Evolutionary conservation across 2,888 invertebrate species (phyloP).

Genomic region (Acronicta aceris): DNA sequence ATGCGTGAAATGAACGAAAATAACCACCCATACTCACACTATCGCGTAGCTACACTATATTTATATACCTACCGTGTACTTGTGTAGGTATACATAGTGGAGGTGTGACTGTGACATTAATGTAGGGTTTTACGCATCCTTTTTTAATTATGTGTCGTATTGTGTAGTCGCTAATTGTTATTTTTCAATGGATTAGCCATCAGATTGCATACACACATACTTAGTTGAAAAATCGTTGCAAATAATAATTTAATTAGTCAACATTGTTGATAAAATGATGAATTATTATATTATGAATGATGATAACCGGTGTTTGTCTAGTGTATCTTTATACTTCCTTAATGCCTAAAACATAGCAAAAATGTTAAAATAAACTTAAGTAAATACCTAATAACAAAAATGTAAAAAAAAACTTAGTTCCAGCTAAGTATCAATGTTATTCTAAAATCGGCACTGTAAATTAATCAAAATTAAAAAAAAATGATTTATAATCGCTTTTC

Average conservation of each 20-base stretch:
- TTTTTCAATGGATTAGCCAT: background rate
- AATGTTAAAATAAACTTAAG: too few relatives aligned
- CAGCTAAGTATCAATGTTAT: too few relatives aligned
- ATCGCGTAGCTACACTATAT: constrained; percentile 39
- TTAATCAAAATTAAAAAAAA: background rate
- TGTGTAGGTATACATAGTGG: constrained; percentile 7
- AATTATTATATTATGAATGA: too few relatives aligned
- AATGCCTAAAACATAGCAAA: too few relatives aligned
- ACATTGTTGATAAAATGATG: too few relatives aligned
- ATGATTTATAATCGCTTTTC: background rate
- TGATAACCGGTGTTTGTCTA: too few relatives aligned
- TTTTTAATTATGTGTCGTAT: background rate
- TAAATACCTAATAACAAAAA: too few relatives aligned
- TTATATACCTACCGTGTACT: constrained; percentile 37
- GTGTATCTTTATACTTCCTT: too few relatives aligned
- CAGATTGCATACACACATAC: background rate
- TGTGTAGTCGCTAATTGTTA: background rate
- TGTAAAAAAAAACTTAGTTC: too few relatives aligned
- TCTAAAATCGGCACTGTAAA: too few relatives aligned
- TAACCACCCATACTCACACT: constrained; percentile 67
- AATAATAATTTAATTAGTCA: too few relatives aligned
- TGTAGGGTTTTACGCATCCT: background rate
- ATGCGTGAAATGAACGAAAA: constrained; percentile 83
- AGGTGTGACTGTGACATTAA: constrained; percentile 16
- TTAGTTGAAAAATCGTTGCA: too few relatives aligned